Evolutionary conservation across 2,888 invertebrate genomes (phyloP).

Genomic region (Pandemis cinnamomeana): DNA sequence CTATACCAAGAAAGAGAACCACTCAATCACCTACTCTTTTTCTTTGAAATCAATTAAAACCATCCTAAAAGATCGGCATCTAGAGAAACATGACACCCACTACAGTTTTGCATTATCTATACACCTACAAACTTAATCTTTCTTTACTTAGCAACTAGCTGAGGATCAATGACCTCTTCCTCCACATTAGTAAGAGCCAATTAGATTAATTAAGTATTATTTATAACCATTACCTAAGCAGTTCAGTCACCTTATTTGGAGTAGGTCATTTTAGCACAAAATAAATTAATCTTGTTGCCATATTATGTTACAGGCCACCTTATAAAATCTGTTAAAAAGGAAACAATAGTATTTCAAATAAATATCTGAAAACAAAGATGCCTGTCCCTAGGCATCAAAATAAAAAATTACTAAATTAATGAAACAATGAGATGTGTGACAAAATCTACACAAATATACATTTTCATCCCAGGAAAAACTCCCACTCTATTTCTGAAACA

Average conservation of each 20-base stretch:
- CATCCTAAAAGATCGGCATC: too few species aligned
- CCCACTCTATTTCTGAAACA: slow-evolving; percentile 40
- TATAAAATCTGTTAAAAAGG: neutral
- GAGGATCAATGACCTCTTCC: slow-evolving; percentile 18
- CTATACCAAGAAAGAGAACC: too few species aligned
- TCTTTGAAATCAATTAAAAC: too few species aligned
- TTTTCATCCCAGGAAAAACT: slow-evolving; percentile 30
- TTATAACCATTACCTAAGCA: slow-evolving; percentile 21
- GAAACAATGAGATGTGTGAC: neutral
- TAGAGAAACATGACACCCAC: too few species aligned
- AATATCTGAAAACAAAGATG: too few species aligned
- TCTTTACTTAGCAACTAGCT: neutral
- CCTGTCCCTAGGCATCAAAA: too few species aligned
- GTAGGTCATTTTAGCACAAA: slow-evolving; percentile 21
- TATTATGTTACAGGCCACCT: neutral
- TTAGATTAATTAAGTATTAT: slow-evolving; percentile 18
- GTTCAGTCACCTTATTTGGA: slow-evolving; percentile 25
- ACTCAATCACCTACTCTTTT: too few species aligned
- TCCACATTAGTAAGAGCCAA: slow-evolving; percentile 10
- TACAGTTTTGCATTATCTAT: too few species aligned
- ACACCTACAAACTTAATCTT: neutral
- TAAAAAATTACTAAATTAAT: neutral
- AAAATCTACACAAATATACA: neutral
- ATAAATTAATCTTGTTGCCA: slow-evolving; percentile 13
- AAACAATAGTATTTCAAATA: too few species aligned